These are phyloP conservation scores for Drosophila fulvimacula DNA, from an alignment of 2,888 invertebrate species.

Conservation along the genomic window DNA sequence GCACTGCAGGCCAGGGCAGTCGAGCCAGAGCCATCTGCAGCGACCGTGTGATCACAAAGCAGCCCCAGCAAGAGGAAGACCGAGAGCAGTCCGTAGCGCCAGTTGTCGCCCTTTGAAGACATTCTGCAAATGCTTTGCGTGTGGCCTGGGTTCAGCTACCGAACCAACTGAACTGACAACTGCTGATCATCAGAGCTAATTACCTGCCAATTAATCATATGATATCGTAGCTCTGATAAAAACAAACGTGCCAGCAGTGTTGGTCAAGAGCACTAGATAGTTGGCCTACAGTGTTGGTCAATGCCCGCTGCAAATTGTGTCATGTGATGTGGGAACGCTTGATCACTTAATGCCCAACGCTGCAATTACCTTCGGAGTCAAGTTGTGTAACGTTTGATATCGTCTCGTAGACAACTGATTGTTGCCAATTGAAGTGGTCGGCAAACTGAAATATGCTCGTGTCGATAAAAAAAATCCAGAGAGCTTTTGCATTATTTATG, in stretches of 20 bases:
- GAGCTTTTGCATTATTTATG: not conserved
- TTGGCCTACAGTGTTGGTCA: not conserved
- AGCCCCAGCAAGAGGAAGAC: constrained; percentile 35
- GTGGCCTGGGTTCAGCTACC: constrained; percentile 27
- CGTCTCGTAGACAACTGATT: constrained; percentile 17
- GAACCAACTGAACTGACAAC: constrained; percentile 18
- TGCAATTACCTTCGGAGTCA: constrained; percentile 29
- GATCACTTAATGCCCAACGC: constrained; percentile 24
- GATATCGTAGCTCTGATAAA: constrained; percentile 50
- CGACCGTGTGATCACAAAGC: constrained; percentile 16
- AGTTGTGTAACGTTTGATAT: constrained; percentile 29
- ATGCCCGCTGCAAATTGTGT: not conserved
- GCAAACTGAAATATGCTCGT: not conserved
- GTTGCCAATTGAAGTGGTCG: constrained; percentile 35
- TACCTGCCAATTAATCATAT: constrained; percentile 56
- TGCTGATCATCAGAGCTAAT: constrained; percentile 31
- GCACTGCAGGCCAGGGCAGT: constrained; percentile 25
- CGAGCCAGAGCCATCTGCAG: constrained; percentile 5
- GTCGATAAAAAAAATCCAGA: not conserved
- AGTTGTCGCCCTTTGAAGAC: constrained; percentile 10
- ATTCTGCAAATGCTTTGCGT: constrained; percentile 43
- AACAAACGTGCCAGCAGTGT: constrained; percentile 9
- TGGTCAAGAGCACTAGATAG: constrained; percentile 6
- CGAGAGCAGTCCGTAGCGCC: constrained; percentile 13
- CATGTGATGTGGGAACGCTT: constrained; percentile 36